Conservation (phyloP, 2,113 vertebrate genomes). For the Coregonus clupeaformis region DNA sequence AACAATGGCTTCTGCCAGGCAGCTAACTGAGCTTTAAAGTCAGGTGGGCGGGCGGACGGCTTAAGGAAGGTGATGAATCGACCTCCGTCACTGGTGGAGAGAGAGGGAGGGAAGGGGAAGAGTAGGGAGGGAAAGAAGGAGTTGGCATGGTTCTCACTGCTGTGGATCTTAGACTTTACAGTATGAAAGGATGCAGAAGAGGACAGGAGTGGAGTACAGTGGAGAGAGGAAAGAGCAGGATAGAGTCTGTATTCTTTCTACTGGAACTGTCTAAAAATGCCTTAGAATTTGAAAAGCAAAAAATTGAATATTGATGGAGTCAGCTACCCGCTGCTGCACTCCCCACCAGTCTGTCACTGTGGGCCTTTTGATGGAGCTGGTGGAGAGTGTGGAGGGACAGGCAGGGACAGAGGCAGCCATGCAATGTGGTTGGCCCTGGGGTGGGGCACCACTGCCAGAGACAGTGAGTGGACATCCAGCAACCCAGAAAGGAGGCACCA, state of each 20-base stretch:
- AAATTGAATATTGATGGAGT: not conserved
- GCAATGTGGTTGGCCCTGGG: not conserved
- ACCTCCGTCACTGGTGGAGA: not conserved
- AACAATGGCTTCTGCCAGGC: not conserved
- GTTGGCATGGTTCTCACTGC: not conserved
- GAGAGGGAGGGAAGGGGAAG: not conserved
- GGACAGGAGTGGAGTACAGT: not conserved
- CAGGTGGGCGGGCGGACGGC: not conserved
- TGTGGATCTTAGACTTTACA: too few species aligned
- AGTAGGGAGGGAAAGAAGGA: not conserved
- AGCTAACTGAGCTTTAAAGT: not conserved
- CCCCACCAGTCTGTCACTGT: not conserved
- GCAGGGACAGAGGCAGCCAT: not conserved
- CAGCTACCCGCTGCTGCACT: not conserved
- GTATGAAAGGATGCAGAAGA: not conserved
- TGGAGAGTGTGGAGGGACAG: not conserved
- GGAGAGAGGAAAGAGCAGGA: not conserved
- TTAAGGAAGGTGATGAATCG: not conserved
- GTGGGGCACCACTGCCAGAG: not conserved
- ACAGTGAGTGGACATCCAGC: not conserved
- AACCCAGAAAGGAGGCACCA: not conserved
- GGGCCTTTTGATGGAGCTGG: too few species aligned
- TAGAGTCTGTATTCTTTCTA: too few species aligned
- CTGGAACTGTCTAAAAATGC: not conserved
- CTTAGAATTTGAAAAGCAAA: not conserved